These are phyloP conservation scores for Apamea epomidion DNA, from an alignment of 2,888 invertebrate species.

Conservation along the genomic window DNA sequence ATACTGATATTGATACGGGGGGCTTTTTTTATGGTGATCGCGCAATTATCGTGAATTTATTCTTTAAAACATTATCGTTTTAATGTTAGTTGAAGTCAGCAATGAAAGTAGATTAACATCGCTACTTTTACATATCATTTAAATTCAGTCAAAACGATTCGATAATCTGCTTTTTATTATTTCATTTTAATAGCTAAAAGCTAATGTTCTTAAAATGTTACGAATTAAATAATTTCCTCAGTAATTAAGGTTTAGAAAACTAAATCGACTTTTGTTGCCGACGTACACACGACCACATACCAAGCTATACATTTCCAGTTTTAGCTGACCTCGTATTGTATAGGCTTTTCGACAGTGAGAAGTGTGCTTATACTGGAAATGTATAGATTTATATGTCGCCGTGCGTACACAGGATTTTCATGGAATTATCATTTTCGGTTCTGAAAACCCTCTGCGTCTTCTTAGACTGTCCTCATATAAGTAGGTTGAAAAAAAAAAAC, in stretches of 20 bases:
- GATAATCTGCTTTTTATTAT: background rate
- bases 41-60: background rate
- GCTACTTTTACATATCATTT: background rate
- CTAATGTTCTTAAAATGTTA: background rate
- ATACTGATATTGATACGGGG: slow-evolving; percentile 35
- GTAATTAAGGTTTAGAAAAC: too few species aligned
- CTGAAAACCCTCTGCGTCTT: too few species aligned
- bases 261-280: background rate
- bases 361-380: too few species aligned
- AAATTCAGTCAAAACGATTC: background rate
- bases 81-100: background rate
- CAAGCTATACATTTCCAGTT: too few species aligned
- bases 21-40: slow-evolving; percentile 23
- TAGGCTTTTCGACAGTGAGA: too few species aligned
- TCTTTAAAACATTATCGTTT: background rate
- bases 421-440: background rate
- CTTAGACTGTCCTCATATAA: background rate
- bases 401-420: background rate
- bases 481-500: background rate
- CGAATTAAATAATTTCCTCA: too few species aligned
- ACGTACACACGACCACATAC: too few species aligned
- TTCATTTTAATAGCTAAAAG: too few species aligned
- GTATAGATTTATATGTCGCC: too few species aligned
- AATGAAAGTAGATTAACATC: background rate
- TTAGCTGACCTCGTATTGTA: too few species aligned